These are phyloP conservation scores for Myripristis jacobus DNA, from an alignment of 2,797 vertebrate species.

Conservation along the genomic window DNA sequence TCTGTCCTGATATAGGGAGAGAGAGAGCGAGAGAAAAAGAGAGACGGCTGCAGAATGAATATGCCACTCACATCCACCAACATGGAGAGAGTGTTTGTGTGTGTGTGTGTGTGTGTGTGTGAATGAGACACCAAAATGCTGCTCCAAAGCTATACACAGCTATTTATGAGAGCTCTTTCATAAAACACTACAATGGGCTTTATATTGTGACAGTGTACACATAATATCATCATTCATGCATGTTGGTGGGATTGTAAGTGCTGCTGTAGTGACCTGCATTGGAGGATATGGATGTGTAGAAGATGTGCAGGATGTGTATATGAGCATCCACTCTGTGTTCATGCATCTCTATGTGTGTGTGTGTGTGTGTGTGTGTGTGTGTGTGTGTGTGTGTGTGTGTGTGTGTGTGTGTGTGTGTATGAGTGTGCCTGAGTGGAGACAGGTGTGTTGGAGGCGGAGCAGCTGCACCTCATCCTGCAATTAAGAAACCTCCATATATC, in stretches of 20 bases:
- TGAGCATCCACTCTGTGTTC: background rate
- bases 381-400: too few relatives aligned
- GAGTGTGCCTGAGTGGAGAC: too few relatives aligned
- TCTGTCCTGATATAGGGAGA: constrained; percentile 16
- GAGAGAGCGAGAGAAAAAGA: background rate
- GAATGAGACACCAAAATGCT: background rate
- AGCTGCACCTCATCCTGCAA: too few relatives aligned
- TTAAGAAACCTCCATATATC: too few relatives aligned
- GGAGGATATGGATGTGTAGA: background rate
- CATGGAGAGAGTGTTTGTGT: constrained; percentile 8
- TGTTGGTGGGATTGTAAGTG: constrained; percentile 1
- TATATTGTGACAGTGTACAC: background rate
- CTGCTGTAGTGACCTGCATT: background rate
- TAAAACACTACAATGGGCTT: background rate
- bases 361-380: background rate
- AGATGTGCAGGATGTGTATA: constrained; percentile 6
- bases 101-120: constrained; percentile 1
- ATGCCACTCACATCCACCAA: constrained; percentile 46
- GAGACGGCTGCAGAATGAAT: constrained; percentile 29
- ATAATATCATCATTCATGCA: constrained; percentile 1
- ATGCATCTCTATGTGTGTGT: background rate
- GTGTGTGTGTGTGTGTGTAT: too few relatives aligned
- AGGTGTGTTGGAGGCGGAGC: too few relatives aligned
- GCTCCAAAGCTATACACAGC: background rate
- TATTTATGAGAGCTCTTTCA: background rate